Evolutionary conservation across 2,888 invertebrate species (phyloP), one percentile per base, ranked within the genome.

Genomic region (Amaurobius ferox): DNA sequence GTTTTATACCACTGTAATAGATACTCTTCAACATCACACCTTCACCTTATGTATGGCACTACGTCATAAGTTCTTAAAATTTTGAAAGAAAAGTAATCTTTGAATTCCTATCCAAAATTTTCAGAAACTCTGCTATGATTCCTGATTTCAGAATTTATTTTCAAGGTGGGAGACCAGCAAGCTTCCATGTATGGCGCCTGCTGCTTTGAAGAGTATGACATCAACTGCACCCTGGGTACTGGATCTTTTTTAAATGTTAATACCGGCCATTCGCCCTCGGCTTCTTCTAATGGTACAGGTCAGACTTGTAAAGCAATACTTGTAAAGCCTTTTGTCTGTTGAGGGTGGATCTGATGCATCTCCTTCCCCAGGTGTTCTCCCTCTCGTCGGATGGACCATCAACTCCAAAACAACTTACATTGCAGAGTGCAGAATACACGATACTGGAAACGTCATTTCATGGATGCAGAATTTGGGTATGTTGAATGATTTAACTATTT

Each of bases 171-270:
- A 16, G 96, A 98, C 91, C 97, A 98, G 92, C 95, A 96, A 1
- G 96, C 97, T 0, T 95, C 97, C 0, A 93, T 96, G 92, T 96
- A 95, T 93, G 98, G 97, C 5, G 95, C 95, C 0, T 95, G 95
- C 87, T 96, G 96, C 90, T 96, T 95, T 90, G 91, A 94, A 1
- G 92, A 93, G 0, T 95, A 96, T 30, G 95, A 96, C 90, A 93
- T 96, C 0, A 98, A 97, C 91, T 92, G 97, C 1, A 97, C 97
- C 0, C 93, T 98, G 92, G 98, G 89, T 19, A 98, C 98, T 0
- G 98, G 98, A 0, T 95, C 96, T 0, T 98, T 98, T 92, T 92
- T 98, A 62, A 94, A 97, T 91, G 94, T 97, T 40, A 95, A 97
- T 90, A 96, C 97, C 0, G 96, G 95, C 0, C 88, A 90, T 0